A percentile compares a stretch with the other conserved stretches of the same genome.
These are phyloP conservation scores for Holothuria scabra DNA, from an alignment of 53 echinoderm and acorn worm genomes.

Conservation along the genomic window DNA sequence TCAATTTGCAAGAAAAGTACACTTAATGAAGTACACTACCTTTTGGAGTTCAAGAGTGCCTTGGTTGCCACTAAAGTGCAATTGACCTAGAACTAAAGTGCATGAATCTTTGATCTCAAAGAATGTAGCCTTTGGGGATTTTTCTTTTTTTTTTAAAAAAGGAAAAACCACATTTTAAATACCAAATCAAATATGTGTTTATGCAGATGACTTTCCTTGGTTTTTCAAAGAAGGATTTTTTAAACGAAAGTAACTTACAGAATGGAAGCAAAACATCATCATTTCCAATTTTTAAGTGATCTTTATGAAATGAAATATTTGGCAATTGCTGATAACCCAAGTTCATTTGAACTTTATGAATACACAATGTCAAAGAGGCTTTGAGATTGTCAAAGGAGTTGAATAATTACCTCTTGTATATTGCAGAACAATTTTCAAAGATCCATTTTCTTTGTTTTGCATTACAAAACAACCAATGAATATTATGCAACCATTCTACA, in stretches of 20 bases:
- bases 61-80: slow-evolving; percentile 34
- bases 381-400: too few species aligned
- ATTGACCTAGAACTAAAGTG: slow-evolving; percentile 42
- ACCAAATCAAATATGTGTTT: background rate
- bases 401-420: too few species aligned
- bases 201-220: slow-evolving; percentile 9
- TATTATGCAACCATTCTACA: too few species aligned
- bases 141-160: background rate
- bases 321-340: too few species aligned
- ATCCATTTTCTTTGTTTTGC: too few species aligned
- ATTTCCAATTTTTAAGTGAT: too few species aligned
- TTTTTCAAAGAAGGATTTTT: slow-evolving; percentile 9
- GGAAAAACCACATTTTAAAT: background rate
- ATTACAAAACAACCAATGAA: too few species aligned
- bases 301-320: too few species aligned
- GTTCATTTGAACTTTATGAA: too few species aligned
- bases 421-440: too few species aligned
- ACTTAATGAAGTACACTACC: slow-evolving; percentile 33
- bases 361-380: too few species aligned
- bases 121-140: slow-evolving; percentile 32
- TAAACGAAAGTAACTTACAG: background rate
- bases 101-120: slow-evolving; percentile 28
- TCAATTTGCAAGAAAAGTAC: slow-evolving; percentile 29
- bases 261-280: background rate
- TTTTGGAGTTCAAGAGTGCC: slow-evolving; percentile 41